A percentile compares a stretch with the other conserved stretches of the same genome.
phyloP scores from a whole-genome alignment of 2,797 vertebrate species.

The Chelon labrosus region DNA sequence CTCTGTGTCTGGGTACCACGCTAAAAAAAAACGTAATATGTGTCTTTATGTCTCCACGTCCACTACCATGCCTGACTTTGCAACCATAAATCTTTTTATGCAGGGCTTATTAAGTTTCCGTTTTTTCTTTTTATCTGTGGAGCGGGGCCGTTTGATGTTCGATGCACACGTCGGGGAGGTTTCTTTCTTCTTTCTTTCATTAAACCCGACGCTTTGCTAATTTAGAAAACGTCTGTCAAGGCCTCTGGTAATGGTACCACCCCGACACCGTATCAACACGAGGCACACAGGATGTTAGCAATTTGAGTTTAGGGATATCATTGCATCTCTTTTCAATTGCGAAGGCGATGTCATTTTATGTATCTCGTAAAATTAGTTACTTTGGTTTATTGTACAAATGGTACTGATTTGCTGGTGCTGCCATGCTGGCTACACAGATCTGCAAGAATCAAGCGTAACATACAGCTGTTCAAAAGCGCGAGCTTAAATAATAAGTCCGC shows the following conservation, averaged over 20 bases:
- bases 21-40: slow-evolving; percentile 54
- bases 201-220: slow-evolving; percentile 54
- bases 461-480: slow-evolving; percentile 25
- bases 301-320: slow-evolving; percentile 45
- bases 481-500: slow-evolving; percentile 29
- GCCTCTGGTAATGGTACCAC: slow-evolving; percentile 14
- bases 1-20: slow-evolving; percentile 52
- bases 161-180: slow-evolving; percentile 61
- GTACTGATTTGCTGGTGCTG: slow-evolving; percentile 30
- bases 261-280: slow-evolving; percentile 56
- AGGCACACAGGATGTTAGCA: slow-evolving; percentile 37
- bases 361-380: slow-evolving; percentile 14
- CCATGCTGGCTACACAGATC: slow-evolving; percentile 23
- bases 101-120: slow-evolving; percentile 66
- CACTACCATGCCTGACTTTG: slow-evolving; percentile 55
- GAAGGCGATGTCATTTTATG: slow-evolving; percentile 21
- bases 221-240: slow-evolving; percentile 72
- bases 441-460: slow-evolving; percentile 18
- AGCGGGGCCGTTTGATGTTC: slow-evolving; percentile 71
- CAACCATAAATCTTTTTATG: slow-evolving; percentile 71
- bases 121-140: slow-evolving; percentile 46
- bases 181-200: slow-evolving; percentile 60
- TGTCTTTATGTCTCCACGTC: slow-evolving; percentile 53
- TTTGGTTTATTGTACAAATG: slow-evolving; percentile 35
- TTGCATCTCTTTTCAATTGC: slow-evolving; percentile 33